phyloP scores from a whole-genome alignment of 2,113 vertebrate genomes.

The Arvicanthis niloticus region DNA sequence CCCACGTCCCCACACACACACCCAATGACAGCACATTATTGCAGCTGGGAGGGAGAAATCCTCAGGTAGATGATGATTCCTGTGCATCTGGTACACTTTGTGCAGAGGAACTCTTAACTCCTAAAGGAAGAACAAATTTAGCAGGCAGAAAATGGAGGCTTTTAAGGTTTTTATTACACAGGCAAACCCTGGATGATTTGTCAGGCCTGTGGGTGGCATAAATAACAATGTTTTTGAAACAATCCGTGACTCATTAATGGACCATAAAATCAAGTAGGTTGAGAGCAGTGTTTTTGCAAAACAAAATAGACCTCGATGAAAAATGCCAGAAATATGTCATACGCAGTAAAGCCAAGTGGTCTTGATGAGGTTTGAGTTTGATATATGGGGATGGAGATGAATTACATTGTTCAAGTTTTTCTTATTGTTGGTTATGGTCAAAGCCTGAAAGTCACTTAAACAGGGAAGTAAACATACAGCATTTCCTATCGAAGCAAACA shows the following conservation, averaged over 20 bases:
- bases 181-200: constrained; percentile 35
- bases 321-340: not conserved
- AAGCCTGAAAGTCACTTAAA: constrained; percentile 49
- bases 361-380: not conserved
- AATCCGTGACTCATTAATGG: not conserved
- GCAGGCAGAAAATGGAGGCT: constrained; percentile 4
- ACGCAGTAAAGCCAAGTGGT: not conserved
- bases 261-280: constrained; percentile 26
- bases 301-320: not conserved
- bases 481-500: constrained; percentile 31
- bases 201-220: not conserved
- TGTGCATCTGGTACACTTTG: constrained; percentile 26
- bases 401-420: constrained; percentile 20
- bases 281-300: constrained; percentile 39
- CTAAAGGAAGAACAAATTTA: constrained; percentile 24
- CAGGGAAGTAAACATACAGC: not conserved
- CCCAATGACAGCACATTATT: not conserved
- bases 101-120: not conserved
- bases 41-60: constrained; percentile 41
- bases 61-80: constrained; percentile 36
- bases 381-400: not conserved
- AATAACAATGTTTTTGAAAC: constrained; percentile 9
- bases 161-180: constrained; percentile 52
- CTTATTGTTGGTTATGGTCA: not conserved
- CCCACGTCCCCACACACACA: not conserved